phyloP scores from a whole-genome alignment of 2,888 invertebrate genomes.

The Thymelicus sylvestris region DNA sequence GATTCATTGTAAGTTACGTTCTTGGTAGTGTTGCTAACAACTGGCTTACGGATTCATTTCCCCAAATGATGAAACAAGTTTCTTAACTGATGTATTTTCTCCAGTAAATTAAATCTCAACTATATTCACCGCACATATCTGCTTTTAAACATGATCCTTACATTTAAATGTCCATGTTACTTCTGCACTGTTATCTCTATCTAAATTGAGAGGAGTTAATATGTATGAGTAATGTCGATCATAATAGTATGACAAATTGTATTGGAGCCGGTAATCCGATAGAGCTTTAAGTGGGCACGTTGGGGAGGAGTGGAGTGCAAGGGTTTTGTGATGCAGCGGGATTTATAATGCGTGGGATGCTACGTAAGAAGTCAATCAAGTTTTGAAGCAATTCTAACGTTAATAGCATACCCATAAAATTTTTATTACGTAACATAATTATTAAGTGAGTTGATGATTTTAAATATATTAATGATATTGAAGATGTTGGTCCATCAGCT shows the following conservation, averaged over 20 bases:
- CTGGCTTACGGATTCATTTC: too few species aligned
- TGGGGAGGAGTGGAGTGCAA: constrained; percentile 30
- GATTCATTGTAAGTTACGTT: too few species aligned
- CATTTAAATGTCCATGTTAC: not conserved
- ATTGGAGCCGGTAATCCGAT: constrained; percentile 59
- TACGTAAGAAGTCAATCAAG: constrained; percentile 11
- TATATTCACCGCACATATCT: too few species aligned
- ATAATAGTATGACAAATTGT: constrained; percentile 72
- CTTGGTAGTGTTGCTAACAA: too few species aligned
- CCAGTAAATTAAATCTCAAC: too few species aligned
- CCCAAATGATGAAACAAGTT: too few species aligned
- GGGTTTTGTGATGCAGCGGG: not conserved
- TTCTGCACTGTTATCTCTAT: constrained; percentile 47
- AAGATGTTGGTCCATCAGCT: not conserved
- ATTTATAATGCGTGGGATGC: constrained; percentile 21
- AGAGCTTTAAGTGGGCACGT: constrained; percentile 50
- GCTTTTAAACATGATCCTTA: too few species aligned
- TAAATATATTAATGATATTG: not conserved
- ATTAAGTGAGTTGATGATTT: not conserved
- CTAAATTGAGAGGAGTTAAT: constrained; percentile 59
- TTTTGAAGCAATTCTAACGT: not conserved
- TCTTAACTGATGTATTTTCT: too few species aligned
- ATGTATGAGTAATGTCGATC: constrained; percentile 66
- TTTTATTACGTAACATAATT: not conserved
- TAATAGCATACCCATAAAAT: not conserved